Conservation (phyloP, 37 sponge, comb jelly and placozoan genomes). For the Aplysina aerophoba region DNA sequence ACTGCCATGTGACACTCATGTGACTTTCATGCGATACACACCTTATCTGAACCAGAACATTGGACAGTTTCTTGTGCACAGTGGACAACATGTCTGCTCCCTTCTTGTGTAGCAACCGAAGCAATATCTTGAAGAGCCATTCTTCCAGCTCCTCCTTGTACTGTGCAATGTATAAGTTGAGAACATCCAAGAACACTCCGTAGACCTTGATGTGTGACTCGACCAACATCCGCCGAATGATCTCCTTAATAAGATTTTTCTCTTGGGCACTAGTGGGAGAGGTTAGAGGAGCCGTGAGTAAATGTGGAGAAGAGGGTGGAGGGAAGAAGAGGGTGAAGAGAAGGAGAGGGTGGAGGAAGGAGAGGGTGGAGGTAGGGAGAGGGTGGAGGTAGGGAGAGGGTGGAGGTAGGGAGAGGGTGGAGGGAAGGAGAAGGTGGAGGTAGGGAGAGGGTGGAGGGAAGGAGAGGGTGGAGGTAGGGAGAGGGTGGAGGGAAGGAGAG, state of each 20-base stretch:
- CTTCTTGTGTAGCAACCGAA: conserved; percentile 66
- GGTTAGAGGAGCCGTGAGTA: neutral
- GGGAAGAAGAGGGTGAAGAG: neutral
- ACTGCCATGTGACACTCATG: neutral
- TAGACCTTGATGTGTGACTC: conserved; percentile 80
- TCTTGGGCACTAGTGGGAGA: conserved; percentile 50
- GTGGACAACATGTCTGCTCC: conserved; percentile 76
- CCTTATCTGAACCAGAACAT: conserved; percentile 71
- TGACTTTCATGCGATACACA: conserved; percentile 10
- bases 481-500: too few relatives aligned
- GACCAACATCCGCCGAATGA: conserved; percentile 68
- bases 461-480: too few relatives aligned
- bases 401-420: neutral
- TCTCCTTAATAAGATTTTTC: conserved; percentile 60
- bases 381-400: neutral
- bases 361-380: neutral
- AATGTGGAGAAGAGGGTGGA: neutral
- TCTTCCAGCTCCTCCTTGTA: conserved; percentile 69
- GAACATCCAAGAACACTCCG: conserved; percentile 72
- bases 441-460: too few relatives aligned
- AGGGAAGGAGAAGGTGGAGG: neutral
- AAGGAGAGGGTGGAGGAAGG: neutral
- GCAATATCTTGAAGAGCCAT: conserved; percentile 77
- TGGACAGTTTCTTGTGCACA: conserved; percentile 59
- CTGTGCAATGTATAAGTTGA: conserved; percentile 55